Conservation (phyloP, 2,888 invertebrate genomes). For the Himalopsyche kuldschensis region DNA sequence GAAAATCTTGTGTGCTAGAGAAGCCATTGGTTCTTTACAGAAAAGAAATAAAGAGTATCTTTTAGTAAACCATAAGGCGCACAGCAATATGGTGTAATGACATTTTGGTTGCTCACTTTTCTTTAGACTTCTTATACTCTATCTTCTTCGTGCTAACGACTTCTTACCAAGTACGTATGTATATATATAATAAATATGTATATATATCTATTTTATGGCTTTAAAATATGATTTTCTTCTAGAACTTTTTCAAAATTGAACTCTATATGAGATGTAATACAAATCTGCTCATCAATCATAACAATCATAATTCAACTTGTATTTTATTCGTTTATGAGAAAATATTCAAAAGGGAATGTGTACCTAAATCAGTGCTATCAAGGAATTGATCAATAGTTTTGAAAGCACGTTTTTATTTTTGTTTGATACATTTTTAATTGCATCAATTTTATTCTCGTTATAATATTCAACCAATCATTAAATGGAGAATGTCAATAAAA, state of each 20-base stretch:
- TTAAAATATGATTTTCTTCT: not conserved
- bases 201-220: not conserved
- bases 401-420: too few relatives aligned
- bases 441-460: too few relatives aligned
- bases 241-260: not conserved
- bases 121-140: not conserved
- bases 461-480: too few relatives aligned
- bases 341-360: not conserved
- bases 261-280: not conserved
- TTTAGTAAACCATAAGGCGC: not conserved
- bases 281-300: not conserved
- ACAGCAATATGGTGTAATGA: not conserved
- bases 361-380: not conserved
- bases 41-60: not conserved
- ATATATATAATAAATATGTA: not conserved
- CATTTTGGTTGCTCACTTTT: not conserved
- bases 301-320: not conserved
- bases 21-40: not conserved
- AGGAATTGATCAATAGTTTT: too few relatives aligned
- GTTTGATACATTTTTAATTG: too few relatives aligned
- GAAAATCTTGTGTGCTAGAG: not conserved
- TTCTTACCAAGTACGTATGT: slow-evolving; percentile 31
- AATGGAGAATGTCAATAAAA: too few relatives aligned
- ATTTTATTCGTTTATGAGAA: not conserved
- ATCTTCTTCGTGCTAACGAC: slow-evolving; percentile 23